Conservation (phyloP, 2,113 vertebrate genomes). For the Baryphthengus martii region DNA sequence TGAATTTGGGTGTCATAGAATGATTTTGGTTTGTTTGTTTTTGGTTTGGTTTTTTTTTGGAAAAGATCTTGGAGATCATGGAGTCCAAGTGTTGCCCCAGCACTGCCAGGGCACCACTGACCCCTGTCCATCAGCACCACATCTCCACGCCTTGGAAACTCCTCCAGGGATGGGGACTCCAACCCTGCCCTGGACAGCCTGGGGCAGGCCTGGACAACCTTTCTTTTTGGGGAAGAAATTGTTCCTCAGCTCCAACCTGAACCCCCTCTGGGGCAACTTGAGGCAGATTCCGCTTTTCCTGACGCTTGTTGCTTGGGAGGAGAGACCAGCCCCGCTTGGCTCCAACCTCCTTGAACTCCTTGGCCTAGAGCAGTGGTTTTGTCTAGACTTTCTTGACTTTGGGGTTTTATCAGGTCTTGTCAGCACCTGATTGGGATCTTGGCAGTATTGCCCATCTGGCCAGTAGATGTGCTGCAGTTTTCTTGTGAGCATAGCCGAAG, state of each 20-base stretch:
- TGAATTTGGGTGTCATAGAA: background rate
- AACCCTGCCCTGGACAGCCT: no score
- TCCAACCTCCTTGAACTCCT: background rate
- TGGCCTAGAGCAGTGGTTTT: accelerated
- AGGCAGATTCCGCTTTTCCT: no score
- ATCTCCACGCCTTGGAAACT: background rate
- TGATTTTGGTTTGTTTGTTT: background rate
- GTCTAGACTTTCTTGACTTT: background rate
- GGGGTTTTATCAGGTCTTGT: background rate
- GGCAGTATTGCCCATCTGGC: accelerated
- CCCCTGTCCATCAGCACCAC: background rate
- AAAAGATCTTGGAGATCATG: background rate
- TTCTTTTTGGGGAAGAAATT: no score
- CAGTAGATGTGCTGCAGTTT: background rate
- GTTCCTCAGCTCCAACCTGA: no score
- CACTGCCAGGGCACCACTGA: background rate
- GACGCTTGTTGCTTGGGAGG: no score
- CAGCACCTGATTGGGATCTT: background rate
- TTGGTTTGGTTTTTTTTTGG: no score
- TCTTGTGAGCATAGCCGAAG: background rate
- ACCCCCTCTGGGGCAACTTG: background rate
- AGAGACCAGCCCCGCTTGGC: no score
- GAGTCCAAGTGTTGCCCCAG: no score
- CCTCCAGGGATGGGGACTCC: background rate
- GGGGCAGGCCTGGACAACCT: no score